phyloP scores from a whole-genome alignment of 2,797 vertebrate species.

The Knipowitschia caucasica region DNA sequence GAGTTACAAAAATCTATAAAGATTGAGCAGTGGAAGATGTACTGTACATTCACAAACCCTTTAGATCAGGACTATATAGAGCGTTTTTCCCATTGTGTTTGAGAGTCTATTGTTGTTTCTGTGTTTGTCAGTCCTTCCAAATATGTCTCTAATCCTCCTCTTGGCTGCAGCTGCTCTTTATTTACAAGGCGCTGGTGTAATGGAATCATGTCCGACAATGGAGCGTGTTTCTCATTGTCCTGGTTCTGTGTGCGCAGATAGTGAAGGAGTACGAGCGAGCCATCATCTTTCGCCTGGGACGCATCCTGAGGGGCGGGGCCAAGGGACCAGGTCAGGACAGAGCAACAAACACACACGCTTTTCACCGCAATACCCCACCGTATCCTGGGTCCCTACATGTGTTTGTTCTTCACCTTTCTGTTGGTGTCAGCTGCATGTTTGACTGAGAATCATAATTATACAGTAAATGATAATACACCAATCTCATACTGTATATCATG shows the following conservation, averaged over 20 bases:
- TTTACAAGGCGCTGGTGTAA: neutral
- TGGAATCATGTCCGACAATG: constrained; percentile 7
- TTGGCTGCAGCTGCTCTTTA: constrained; percentile 2
- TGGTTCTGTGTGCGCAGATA: constrained; percentile 73
- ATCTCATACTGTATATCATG: no score
- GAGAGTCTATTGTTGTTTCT: neutral
- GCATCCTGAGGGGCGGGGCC: constrained; percentile 88
- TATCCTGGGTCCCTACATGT: no score
- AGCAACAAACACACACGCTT: neutral
- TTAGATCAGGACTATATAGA: no score
- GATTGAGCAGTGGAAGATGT: no score
- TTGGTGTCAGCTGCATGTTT: no score
- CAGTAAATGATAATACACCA: neutral
- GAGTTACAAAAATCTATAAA: no score
- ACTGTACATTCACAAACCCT: no score
- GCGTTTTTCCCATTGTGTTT: neutral
- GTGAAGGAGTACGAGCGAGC: constrained; percentile 96
- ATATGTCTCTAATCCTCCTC: neutral
- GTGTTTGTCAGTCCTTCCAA: neutral
- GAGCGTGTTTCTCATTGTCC: neutral
- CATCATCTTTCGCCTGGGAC: constrained; percentile 93
- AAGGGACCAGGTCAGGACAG: constrained; percentile 88
- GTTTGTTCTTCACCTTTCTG: no score
- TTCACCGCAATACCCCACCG: no score
- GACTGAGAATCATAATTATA: no score